Base-by-base conservation (phyloP, 2,113 vertebrate genomes). In the Chrysemys picta region DNA sequence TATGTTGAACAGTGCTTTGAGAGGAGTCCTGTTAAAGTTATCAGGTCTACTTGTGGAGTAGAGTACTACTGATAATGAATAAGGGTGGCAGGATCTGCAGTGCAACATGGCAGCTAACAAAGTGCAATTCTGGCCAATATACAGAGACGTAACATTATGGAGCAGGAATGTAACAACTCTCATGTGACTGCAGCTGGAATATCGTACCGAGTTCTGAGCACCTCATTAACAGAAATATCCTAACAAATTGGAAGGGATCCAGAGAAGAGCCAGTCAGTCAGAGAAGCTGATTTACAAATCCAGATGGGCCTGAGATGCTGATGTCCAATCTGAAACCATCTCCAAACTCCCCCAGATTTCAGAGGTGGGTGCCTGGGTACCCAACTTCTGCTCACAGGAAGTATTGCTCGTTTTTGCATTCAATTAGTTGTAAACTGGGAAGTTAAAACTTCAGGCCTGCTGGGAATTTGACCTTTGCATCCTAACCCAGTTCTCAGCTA, bases 111-210 rank as follows among this genome's bases (percentile, higher is more conserved):
- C 95, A 97, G 96, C 96, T 95, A 90, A 88, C 89, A 91, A 96
- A 97, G 92, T 94, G 95, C 91, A 95, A 7, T 95, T 95, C 96
- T 96, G 96, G 96, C 97, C 0, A 17, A 90, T 91, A 84, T 82
- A 87, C 94, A 94, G 95, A 97, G 97, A 96, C 97, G 96, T 97
- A 97, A 96, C 96, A 97, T 97, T 97, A 97, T 97, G 96, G 79
- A 95, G 93, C 59, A 96, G 96, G 96, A 97, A 96, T 97, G 95
- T 97, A 97, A 97, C 92, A 95, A 90, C 95, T 96, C 97, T 97
- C 96, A 89, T 95, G 96, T 96, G 97, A 91, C 96, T 94, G 92
- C 90, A 24, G 85, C 95, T 88, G 96, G 96, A 95, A 97, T 96
- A 97, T 97, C 97, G 95, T 96, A 95, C 96, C 96, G 94, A 95